These are phyloP conservation scores for Onychomys leucogaster DNA, from an alignment of 2,797 vertebrate genomes.

Conservation along the genomic window DNA sequence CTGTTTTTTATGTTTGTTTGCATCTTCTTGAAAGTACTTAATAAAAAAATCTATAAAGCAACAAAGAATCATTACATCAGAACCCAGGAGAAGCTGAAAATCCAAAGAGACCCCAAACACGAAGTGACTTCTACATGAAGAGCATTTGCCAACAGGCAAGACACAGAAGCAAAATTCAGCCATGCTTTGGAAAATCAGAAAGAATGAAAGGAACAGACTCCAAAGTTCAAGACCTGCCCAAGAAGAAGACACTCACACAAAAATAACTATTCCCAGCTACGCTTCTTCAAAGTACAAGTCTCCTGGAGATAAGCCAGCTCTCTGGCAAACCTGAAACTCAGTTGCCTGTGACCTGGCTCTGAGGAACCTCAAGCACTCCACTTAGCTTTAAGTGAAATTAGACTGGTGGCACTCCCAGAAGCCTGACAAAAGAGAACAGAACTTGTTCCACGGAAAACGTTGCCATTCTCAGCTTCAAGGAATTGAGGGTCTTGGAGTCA, in stretches of 20 bases:
- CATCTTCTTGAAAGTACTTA: slow-evolving; percentile 31
- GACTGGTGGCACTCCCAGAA: not conserved
- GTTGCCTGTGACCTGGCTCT: not conserved
- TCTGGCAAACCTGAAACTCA: slow-evolving; percentile 21
- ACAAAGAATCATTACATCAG: slow-evolving; percentile 37
- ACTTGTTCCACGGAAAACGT: not conserved
- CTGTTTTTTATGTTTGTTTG: not conserved
- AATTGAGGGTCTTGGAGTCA: not conserved
- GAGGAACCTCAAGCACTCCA: slow-evolving; percentile 24
- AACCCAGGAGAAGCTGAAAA: not conserved
- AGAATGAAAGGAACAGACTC: not conserved
- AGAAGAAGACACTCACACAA: not conserved
- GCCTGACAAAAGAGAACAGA: slow-evolving; percentile 34
- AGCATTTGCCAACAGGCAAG: not conserved
- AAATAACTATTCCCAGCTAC: not conserved
- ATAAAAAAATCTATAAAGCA: not conserved
- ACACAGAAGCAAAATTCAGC: slow-evolving; percentile 18
- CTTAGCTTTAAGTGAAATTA: not conserved
- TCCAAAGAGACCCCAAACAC: not conserved
- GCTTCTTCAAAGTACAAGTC: slow-evolving; percentile 44
- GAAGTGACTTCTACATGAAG: not conserved
- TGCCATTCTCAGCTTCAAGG: slow-evolving; percentile 47
- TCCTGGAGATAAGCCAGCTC: slow-evolving; percentile 5
- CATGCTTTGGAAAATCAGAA: slow-evolving; percentile 15
- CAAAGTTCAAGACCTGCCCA: not conserved